Evolutionary conservation across 35 echinoderm and acorn worm species (phyloP).

Genomic region (Diadema setosum): DNA sequence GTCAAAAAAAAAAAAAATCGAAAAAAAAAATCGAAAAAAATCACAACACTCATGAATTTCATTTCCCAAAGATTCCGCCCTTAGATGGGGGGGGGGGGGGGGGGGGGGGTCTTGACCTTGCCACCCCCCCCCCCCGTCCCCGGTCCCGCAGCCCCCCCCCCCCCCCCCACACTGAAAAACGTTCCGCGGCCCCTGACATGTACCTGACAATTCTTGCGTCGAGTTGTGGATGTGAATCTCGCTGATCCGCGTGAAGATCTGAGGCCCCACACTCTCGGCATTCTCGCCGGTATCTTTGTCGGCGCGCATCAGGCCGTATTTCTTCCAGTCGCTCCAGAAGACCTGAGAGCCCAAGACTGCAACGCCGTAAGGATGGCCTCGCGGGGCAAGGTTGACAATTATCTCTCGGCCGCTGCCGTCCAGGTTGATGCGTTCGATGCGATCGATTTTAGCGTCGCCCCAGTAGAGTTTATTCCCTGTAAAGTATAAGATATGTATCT

Average conservation of each 20-base stretch:
- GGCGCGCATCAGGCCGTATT: conserved; percentile 54
- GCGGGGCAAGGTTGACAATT: background rate
- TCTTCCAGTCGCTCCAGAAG: conserved; percentile 88
- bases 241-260: conserved; percentile 55
- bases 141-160: no score
- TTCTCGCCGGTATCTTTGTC: conserved; percentile 28
- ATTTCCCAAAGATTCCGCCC: no score
- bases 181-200: no score
- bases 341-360: conserved; percentile 29
- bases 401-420: conserved; percentile 14
- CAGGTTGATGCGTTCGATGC: conserved; percentile 39
- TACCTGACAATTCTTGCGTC: background rate
- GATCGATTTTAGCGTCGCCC: conserved; percentile 74
- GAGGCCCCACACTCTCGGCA: background rate
- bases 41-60: no score
- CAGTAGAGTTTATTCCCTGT: conserved; percentile 76
- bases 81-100: no score
- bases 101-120: no score
- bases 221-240: conserved; percentile 41
- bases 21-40: no score
- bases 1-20: no score
- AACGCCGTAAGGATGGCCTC: conserved; percentile 60
- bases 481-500: no score
- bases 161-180: no score
- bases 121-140: no score